Percentiles rank a stretch among this genome's conserved stretches.
Evolutionary conservation across 1,140 invertebrate genomes (phyloP).

Genomic region (Heliconius hewitsoni): DNA sequence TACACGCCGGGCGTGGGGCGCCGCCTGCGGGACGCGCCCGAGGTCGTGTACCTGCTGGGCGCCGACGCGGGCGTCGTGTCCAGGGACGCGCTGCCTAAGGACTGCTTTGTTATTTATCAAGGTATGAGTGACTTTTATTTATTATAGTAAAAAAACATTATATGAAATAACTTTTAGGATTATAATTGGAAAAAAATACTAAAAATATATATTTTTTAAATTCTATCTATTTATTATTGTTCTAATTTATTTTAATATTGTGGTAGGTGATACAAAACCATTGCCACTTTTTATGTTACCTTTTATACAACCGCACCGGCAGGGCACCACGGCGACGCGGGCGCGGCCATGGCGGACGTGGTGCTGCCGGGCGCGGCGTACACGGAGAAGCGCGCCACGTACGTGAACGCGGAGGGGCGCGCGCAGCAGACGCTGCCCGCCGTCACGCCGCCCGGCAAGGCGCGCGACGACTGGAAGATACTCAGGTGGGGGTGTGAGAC

Average conservation of each 20-base stretch:
- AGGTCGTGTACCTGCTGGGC: constrained; percentile 94
- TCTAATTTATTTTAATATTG: too few species aligned
- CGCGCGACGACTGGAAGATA: constrained; percentile 99
- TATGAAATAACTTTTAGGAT: too few species aligned
- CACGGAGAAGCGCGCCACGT: constrained; percentile 98
- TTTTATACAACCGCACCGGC: too few species aligned
- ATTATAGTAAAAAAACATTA: too few species aligned
- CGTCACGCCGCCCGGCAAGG: constrained; percentile 96
- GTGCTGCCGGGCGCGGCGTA: constrained; percentile 98
- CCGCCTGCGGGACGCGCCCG: constrained; percentile 86
- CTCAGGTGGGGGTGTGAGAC: constrained; percentile 81
- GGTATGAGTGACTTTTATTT: constrained; percentile 71
- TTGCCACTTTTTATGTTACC: too few species aligned
- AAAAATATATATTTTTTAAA: too few species aligned
- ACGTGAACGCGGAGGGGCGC: constrained; percentile 98
- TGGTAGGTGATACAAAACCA: too few species aligned
- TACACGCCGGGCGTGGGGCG: constrained; percentile 90
- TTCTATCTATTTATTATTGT: too few species aligned
- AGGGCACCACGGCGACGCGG: constrained; percentile 98
- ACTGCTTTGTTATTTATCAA: constrained; percentile 96
- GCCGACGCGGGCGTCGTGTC: constrained; percentile 93
- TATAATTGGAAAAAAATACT: too few species aligned
- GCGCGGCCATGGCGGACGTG: constrained; percentile 95
- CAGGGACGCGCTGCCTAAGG: constrained; percentile 89
- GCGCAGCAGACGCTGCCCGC: constrained; percentile 96